A percentile compares a stretch with the other conserved stretches of the same genome.
Conservation (phyloP, 2,888 invertebrate genomes). For the Exocentrus adspersus region DNA sequence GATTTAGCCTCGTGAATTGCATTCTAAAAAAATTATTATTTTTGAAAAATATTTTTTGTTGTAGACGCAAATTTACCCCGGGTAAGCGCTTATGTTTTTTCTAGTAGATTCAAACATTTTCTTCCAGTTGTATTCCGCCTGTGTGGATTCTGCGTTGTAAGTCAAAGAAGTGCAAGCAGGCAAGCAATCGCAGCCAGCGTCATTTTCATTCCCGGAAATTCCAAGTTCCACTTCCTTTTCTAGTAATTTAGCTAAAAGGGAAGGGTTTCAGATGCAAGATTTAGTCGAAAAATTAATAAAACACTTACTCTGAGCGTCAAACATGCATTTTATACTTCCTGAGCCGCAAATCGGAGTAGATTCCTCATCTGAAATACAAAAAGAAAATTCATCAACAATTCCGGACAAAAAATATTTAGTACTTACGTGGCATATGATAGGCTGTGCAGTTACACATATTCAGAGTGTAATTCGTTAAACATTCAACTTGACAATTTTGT, state of each 20-base stretch:
- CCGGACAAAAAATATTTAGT: too few species aligned
- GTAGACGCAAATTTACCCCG: conserved; percentile 56
- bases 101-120: conserved; percentile 68
- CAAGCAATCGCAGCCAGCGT: conserved; percentile 67
- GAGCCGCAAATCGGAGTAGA: conserved; percentile 69
- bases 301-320: conserved; percentile 67
- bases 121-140: conserved; percentile 74
- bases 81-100: conserved; percentile 59
- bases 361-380: conserved; percentile 65
- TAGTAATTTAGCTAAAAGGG: conserved; percentile 65
- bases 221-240: conserved; percentile 65
- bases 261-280: too few species aligned
- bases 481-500: conserved; percentile 78
- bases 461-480: conserved; percentile 74
- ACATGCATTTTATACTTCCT: conserved; percentile 67
- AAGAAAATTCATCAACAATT: too few species aligned
- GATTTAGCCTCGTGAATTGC: conserved; percentile 70
- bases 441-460: conserved; percentile 73
- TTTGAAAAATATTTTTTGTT: too few species aligned
- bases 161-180: conserved; percentile 76
- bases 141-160: conserved; percentile 78
- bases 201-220: conserved; percentile 43
- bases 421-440: conserved; percentile 74
- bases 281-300: too few species aligned
- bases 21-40: too few species aligned